Percentiles rank a stretch among this genome's conserved stretches.
These are phyloP conservation scores for Phodopus roborovskii DNA, from an alignment of 2,113 vertebrate genomes.

Conservation along the genomic window DNA sequence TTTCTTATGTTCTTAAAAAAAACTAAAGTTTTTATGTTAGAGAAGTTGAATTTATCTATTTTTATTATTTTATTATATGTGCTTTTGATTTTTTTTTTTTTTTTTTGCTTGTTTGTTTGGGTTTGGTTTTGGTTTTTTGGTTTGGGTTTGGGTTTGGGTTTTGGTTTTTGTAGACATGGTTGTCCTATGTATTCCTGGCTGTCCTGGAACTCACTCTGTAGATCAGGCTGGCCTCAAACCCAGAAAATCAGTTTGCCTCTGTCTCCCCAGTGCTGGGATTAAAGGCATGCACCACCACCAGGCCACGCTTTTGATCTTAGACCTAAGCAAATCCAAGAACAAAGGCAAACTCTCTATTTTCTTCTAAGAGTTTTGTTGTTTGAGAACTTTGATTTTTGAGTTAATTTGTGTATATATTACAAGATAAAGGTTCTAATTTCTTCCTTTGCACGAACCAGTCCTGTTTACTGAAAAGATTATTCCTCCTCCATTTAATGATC, in stretches of 20 bases:
- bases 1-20: constrained; percentile 29
- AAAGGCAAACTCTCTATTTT: neutral
- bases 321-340: neutral
- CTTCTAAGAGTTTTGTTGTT: neutral
- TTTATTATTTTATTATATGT: constrained; percentile 33
- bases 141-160: neutral
- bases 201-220: neutral
- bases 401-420: neutral
- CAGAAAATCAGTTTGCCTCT: neutral
- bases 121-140: neutral
- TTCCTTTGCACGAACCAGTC: neutral
- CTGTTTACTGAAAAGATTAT: constrained; percentile 26
- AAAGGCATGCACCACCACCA: neutral
- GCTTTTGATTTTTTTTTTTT: neutral
- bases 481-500: constrained; percentile 12
- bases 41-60: constrained; percentile 27
- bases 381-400: constrained; percentile 14
- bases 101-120: too few species aligned
- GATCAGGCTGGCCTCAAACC: neutral
- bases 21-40: constrained; percentile 16
- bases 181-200: neutral
- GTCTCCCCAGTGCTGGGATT: neutral
- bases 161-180: neutral
- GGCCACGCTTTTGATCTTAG: neutral
- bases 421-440: neutral